Conservation (phyloP, 2,888 invertebrate species). For the Leptopilina drosophilae region DNA sequence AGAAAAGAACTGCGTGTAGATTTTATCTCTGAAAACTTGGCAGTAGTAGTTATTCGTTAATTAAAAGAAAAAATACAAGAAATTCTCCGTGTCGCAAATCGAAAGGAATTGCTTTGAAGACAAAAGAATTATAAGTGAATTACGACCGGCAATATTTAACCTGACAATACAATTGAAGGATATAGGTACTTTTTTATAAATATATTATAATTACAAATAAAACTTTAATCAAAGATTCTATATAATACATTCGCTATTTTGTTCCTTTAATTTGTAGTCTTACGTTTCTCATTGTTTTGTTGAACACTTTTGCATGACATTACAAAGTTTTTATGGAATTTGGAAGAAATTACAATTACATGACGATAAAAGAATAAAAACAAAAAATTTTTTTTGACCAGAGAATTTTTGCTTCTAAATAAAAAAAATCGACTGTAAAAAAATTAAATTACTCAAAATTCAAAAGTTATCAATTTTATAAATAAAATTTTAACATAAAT, state of each 20-base stretch:
- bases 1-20: conserved; percentile 21
- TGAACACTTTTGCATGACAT: conserved; percentile 25
- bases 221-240: conserved; percentile 6
- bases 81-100: conserved; percentile 14
- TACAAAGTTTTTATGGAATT: background rate
- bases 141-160: conserved; percentile 9
- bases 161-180: conserved; percentile 24
- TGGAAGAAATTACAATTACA: no score
- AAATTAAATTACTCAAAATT: no score
- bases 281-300: background rate
- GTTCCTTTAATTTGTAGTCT: background rate
- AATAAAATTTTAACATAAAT: no score
- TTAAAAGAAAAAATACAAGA: background rate
- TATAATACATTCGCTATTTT: background rate
- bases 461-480: no score
- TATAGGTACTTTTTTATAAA: background rate
- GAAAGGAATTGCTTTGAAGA: conserved; percentile 22
- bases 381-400: no score
- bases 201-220: background rate
- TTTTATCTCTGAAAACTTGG: conserved; percentile 22
- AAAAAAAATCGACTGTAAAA: no score
- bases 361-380: no score
- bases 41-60: conserved; percentile 14
- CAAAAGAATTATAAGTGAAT: background rate
- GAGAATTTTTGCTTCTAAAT: no score